Conservation (phyloP, 1,140 invertebrate species). For the Thaumatotibia leucotreta region DNA sequence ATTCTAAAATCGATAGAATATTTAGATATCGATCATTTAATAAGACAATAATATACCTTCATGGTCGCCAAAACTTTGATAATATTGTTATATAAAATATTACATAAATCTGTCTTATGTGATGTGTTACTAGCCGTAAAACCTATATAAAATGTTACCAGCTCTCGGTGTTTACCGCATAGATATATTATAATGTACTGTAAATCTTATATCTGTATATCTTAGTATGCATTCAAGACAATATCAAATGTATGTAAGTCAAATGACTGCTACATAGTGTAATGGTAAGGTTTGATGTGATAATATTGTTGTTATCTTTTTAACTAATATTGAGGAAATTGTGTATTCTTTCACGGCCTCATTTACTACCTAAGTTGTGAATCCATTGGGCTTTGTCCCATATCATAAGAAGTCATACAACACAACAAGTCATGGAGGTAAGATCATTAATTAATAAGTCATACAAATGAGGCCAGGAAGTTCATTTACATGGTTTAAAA, state of each 20-base stretch:
- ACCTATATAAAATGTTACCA: slow-evolving; percentile 8
- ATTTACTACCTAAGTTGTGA: too few species aligned
- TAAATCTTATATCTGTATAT: background rate
- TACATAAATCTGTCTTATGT: slow-evolving; percentile 10
- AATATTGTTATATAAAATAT: background rate
- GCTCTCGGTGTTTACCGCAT: background rate
- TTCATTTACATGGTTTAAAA: background rate
- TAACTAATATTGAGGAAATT: slow-evolving; percentile 18
- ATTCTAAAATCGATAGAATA: background rate
- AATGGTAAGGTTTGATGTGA: slow-evolving; percentile 23
- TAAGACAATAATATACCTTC: slow-evolving; percentile 2
- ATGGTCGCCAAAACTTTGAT: slow-evolving; percentile 7
- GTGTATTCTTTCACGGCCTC: background rate
- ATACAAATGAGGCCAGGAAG: background rate
- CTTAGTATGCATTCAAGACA: background rate
- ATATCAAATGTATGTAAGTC: background rate
- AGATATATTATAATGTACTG: background rate
- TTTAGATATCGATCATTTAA: background rate
- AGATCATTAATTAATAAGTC: background rate
- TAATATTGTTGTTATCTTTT: slow-evolving; percentile 26
- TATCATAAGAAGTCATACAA: too few species aligned
- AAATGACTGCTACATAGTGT: slow-evolving; percentile 7
- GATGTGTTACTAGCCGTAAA: slow-evolving; percentile 8
- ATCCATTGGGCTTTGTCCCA: too few species aligned
- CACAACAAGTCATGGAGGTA: too few species aligned